Conservation (phyloP, 2,797 vertebrate genomes). For the Rhincodon typus region DNA sequence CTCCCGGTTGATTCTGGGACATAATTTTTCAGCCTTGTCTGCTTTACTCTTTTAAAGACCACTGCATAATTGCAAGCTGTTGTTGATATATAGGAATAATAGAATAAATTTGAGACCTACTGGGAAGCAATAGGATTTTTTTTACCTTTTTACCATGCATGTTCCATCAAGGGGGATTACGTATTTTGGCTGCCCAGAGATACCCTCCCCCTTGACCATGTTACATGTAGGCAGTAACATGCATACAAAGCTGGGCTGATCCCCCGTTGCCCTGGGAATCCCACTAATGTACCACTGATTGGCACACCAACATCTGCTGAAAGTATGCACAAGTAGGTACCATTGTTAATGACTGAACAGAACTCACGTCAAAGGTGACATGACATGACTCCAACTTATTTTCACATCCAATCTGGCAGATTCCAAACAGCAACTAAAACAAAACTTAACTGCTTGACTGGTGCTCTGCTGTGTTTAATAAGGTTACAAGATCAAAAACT, state of each 20-base stretch:
- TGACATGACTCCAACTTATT: neutral
- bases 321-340: neutral
- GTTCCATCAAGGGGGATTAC: neutral
- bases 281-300: neutral
- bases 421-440: neutral
- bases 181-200: neutral
- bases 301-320: neutral
- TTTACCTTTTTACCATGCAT: neutral
- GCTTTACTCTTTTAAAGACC: neutral
- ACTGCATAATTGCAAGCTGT: neutral
- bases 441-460: neutral
- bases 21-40: neutral
- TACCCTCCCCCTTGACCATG: neutral
- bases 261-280: neutral
- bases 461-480: neutral
- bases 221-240: neutral
- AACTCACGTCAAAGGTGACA: neutral
- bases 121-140: no score
- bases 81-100: neutral
- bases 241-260: neutral
- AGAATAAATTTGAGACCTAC: no score
- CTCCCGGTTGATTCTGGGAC: neutral
- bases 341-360: neutral
- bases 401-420: neutral
- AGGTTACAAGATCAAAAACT: neutral